These are phyloP conservation scores for Sebastes hubbsi DNA, from an alignment of 2,797 vertebrate genomes.

Conservation along the genomic window DNA sequence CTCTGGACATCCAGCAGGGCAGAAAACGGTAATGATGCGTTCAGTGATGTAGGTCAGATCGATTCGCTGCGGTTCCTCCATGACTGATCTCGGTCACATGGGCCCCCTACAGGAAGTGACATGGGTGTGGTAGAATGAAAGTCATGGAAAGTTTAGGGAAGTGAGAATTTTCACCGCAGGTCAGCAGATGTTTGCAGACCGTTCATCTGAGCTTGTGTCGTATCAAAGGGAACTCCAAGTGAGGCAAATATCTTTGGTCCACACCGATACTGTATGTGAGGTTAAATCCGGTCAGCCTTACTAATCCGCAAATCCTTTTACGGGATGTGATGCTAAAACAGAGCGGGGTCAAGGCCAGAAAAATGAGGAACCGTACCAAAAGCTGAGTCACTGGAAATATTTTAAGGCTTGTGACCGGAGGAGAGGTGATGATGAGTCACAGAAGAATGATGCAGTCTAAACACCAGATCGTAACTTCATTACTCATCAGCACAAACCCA, in stretches of 20 bases:
- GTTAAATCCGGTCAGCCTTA: constrained; percentile 23
- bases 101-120: constrained; percentile 12
- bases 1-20: constrained; percentile 81
- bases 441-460: not conserved
- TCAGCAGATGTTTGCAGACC: constrained; percentile 24
- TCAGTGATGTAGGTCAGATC: constrained; percentile 93
- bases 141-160: constrained; percentile 23
- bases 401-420: constrained; percentile 7
- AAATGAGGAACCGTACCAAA: constrained; percentile 18
- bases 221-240: not conserved
- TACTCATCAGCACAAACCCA: constrained; percentile 5
- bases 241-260: not conserved
- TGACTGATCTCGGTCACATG: constrained; percentile 57
- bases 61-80: constrained; percentile 85
- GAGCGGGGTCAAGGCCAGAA: constrained; percentile 1
- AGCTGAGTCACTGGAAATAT: constrained; percentile 24
- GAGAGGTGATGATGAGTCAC: constrained; percentile 20
- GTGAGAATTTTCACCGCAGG: constrained; percentile 6
- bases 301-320: constrained; percentile 37
- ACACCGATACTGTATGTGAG: not conserved
- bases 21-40: constrained; percentile 88
- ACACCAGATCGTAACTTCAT: not conserved
- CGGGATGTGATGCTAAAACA: constrained; percentile 32
- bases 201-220: not conserved
- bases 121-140: not conserved